Percentiles rank a stretch among this genome's conserved stretches.
Conservation (phyloP, 2,888 invertebrate species). For the Aricia artaxerxes region DNA sequence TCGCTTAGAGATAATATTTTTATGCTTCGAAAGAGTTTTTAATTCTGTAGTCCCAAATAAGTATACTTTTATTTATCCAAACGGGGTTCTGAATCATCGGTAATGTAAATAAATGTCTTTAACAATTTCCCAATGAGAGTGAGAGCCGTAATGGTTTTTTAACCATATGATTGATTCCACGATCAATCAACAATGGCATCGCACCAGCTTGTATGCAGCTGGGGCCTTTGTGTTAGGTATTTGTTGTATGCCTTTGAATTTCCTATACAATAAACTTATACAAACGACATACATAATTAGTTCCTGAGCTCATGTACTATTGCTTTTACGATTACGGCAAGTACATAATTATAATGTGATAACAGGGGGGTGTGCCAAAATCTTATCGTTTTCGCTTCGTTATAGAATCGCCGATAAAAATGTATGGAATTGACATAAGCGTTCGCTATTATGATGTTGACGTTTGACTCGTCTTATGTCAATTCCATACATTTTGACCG, state of each 20-base stretch:
- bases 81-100: not conserved
- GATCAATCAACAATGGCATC: constrained; percentile 8
- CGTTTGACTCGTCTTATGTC: no score
- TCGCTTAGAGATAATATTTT: not conserved
- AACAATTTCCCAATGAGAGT: not conserved
- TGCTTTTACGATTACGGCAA: no score
- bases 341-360: no score
- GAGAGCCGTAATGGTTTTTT: constrained; percentile 4
- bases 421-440: no score
- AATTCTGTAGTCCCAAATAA: not conserved
- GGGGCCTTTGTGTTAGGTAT: not conserved
- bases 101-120: not conserved
- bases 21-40: not conserved
- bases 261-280: not conserved
- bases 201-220: constrained; percentile 3
- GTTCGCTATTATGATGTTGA: no score
- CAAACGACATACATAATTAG: not conserved
- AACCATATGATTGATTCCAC: constrained; percentile 16
- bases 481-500: no score
- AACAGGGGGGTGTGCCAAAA: no score
- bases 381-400: no score
- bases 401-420: no score
- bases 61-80: not conserved
- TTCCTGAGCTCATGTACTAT: not conserved
- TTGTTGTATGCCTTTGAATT: not conserved